phyloP scores from a whole-genome alignment of 2,113 vertebrate species.

The Progne subis region DNA sequence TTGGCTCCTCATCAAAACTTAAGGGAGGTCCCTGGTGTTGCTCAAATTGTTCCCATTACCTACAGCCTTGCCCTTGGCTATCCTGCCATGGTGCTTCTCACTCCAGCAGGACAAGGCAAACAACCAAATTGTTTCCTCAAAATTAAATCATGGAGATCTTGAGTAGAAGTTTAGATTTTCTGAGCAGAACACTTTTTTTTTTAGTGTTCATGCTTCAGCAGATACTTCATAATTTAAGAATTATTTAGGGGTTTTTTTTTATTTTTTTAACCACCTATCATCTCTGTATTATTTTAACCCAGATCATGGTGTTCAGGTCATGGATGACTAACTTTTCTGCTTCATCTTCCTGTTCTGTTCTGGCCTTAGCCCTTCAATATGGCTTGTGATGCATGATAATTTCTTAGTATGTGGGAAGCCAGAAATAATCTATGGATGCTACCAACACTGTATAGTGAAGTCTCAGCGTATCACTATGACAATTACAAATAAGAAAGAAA shows the following conservation, averaged over 20 bases:
- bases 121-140: neutral
- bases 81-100: neutral
- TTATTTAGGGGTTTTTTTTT: neutral
- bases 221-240: neutral
- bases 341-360: neutral
- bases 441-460: neutral
- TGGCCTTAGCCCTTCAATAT: neutral
- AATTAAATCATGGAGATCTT: neutral
- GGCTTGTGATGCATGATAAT: neutral
- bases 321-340: fast-evolving
- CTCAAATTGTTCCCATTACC: neutral
- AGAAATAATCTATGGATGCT: neutral
- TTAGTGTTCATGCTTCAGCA: neutral
- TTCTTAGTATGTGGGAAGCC: neutral
- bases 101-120: neutral
- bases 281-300: neutral
- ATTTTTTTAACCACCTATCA: neutral
- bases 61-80: neutral
- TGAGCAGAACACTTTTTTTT: neutral
- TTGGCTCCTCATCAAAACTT: neutral
- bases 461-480: neutral
- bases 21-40: neutral
- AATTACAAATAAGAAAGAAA: neutral
- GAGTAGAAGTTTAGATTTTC: neutral
- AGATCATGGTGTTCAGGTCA: neutral